phyloP scores from a whole-genome alignment of 2,888 invertebrate genomes.

The Pollenia labialis region DNA sequence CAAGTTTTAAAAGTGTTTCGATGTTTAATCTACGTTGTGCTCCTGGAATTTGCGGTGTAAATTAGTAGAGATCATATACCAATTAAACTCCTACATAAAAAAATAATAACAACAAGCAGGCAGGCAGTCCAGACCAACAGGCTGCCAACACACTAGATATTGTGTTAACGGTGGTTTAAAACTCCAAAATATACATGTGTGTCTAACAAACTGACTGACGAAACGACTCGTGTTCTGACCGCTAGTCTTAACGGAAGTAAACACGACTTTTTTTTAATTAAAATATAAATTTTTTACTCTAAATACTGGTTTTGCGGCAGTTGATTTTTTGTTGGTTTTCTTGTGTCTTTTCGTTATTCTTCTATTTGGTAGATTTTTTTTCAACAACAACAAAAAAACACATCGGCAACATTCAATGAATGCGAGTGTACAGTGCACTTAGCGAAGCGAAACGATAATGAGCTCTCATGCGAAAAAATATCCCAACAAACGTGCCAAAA shows the following conservation, averaged over 20 bases:
- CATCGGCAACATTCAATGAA: slow-evolving; percentile 69
- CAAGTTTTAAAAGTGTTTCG: slow-evolving; percentile 25
- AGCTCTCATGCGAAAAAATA: slow-evolving; percentile 82
- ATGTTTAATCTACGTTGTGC: slow-evolving; percentile 25
- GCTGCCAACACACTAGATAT: slow-evolving; percentile 5
- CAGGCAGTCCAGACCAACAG: slow-evolving; percentile 9
- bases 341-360: slow-evolving; percentile 22
- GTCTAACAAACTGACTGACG: not conserved
- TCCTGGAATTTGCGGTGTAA: slow-evolving; percentile 47
- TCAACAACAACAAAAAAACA: slow-evolving; percentile 41
- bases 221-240: slow-evolving; percentile 24
- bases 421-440: slow-evolving; percentile 77
- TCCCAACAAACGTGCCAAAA: slow-evolving; percentile 76
- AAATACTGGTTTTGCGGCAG: slow-evolving; percentile 44
- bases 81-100: slow-evolving; percentile 39
- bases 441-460: slow-evolving; percentile 83
- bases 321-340: slow-evolving; percentile 36
- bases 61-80: slow-evolving; percentile 50
- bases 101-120: not conserved
- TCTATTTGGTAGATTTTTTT: slow-evolving; percentile 25
- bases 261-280: slow-evolving; percentile 39
- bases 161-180: slow-evolving; percentile 18
- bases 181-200: slow-evolving; percentile 23
- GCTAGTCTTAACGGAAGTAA: slow-evolving; percentile 30
- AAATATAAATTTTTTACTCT: slow-evolving; percentile 30